Evolutionary conservation across 2,113 vertebrate genomes (phyloP), one percentile per base, ranked within the genome.

Genomic region (Burhinus bistriatus): DNA sequence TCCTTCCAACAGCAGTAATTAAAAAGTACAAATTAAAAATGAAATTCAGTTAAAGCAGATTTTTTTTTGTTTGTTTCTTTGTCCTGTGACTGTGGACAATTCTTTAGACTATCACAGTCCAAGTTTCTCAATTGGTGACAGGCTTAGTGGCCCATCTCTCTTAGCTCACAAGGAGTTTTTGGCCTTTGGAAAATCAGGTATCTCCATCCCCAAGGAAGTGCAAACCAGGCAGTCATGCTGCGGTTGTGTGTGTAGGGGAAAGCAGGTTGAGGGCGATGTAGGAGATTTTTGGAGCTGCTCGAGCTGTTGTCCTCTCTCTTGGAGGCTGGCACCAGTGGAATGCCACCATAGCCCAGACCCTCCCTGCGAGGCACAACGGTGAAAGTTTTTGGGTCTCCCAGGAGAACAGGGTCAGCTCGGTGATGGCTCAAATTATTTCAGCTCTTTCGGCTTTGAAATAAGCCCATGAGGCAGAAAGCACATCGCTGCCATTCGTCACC

Each of bases 391-490:
- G 23, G 42, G 45, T 44, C 19, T 52, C 32, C 29, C 12, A 27
- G 49, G 34, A 66, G 5, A 51, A 26, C 23, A 47, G 62, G 32
- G 5, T 32, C 45, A 45, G 47, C 4, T 38, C 1, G 0, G 26
- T 18, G 68, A 20, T 4, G 22, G 16, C 18, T 73, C 45, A 36
- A 7, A 26, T 5, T 2, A 16, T 69, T 80, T 52, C 5, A 23
- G 7, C 30, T 66, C 38, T 23, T 76, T 85, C 0, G 1, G 18
- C 26, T 76, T 18, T 29, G 42, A 36, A 91, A 57, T 7, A 15
- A 30, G 11, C 0, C 0, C 2, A 3, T 0, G 7, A 23, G 9
- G 10, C 54, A 49, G 62, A 54, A 65, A 58, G 23, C 0, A 25
- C 0, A 0, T 42, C 2, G 4, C 30, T 47, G 49, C 22, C 9